Base-by-base conservation (phyloP, 92 coral and sea anemone genomes). In the Desmophyllum pertusum region DNA sequence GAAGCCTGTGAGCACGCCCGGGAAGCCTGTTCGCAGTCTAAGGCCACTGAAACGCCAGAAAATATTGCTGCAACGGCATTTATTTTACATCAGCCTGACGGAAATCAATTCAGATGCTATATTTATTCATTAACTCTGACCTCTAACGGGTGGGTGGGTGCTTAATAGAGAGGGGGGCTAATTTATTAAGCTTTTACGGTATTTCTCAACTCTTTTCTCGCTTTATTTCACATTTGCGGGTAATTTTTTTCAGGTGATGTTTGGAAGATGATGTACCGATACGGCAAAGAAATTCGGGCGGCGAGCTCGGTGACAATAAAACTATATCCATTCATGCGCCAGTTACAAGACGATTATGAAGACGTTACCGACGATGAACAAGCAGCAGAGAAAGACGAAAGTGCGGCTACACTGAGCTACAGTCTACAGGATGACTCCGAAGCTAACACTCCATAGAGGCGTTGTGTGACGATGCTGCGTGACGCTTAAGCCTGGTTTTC, bases 261-360 rank as follows among this genome's bases (percentile, higher is more conserved):
- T 63, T 96, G 99, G 99, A 81, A 80, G 41, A 77, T 89, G 83
- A 87, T 97, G 76, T 85, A 76, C 42, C 84, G 89, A 25, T 94
- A 89, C 81, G 91, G 88, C 65, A 94, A 89, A 88, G 95, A 94
- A 76, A 87, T 89, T n/a, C 74, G 88, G n/a, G 91, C 89, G 9
- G 91, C 88, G n/a, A 89, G 93, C 39, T 94, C 98, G 3, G 95
- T 91, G 38, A 88, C 95, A 35, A 81, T 94, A 67, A 94, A 89
- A 69, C 85, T 94, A 27, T 92, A 87, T 70, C 66, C 91, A 13
- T 94, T 80, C 48, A 85, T 94, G 38, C 91, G 78, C 76, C 92
- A 89, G 59, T 78, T 91, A 30, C 94, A 91, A 53, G 81, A 91
- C 11, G 77, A 79, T 18, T 94, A 91, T 31, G 98, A 94, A 13